Base-by-base conservation (phyloP, 2,113 vertebrate genomes). In the Microtus ochrogaster region DNA sequence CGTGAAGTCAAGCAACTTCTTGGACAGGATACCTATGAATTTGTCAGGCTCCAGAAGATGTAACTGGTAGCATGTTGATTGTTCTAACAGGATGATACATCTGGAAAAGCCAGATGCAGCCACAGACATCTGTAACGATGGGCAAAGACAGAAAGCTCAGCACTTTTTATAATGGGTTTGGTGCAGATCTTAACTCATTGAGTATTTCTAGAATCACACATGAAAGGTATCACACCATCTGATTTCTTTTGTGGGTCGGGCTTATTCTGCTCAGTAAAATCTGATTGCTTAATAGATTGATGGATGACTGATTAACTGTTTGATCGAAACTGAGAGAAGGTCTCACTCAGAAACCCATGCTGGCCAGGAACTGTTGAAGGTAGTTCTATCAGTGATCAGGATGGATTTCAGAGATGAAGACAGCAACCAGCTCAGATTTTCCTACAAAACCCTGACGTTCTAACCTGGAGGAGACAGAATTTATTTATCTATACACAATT, bases 1-100 rank as follows among this genome's bases (percentile, higher is more conserved):
- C 19, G 6, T 7, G 36, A 90, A 89, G 81, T 44, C 44, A 72
- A n/a, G 52, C n/a, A 49, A 14, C 1, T 81, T 85, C 17, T 49
- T 78, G 81, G 30, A 17, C 44, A 74, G 76, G 90, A 91, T 73
- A 83, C 84, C 58, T 92, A 81, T 24, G 28, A 91, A 41, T 16
- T 21, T 16, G 4, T 63, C 55, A 89, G 65, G 41, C 28, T 82
- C 74, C 22, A 21, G 14, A 52, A 79, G 9, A 17, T 76, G 9
- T 22, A 19, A 7, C 44, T 65, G 5, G 12, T 86, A 16, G 19
- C 7, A 13, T 6, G 2, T 10, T 9, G 36, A 30, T 52, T 22
- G 77, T 77, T 76, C 58, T 70, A 21, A 36, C 7, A 66, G 30
- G 47, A 65, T 3, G 5, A 91, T 73, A 3, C 1, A 22, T 24